phyloP scores from a whole-genome alignment of 2,888 invertebrate species.

The Idaea dimidiata region DNA sequence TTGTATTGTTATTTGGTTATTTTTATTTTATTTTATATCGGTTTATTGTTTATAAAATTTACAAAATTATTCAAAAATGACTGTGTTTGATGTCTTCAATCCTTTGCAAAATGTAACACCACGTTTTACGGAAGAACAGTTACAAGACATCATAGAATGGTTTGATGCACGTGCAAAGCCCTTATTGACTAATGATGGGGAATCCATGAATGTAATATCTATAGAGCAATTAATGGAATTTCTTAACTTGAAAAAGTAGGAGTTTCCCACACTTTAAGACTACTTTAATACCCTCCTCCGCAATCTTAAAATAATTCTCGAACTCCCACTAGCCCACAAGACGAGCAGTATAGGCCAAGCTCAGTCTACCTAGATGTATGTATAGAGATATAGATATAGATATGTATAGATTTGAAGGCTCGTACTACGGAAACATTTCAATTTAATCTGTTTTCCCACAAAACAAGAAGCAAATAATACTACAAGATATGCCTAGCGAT shows the following conservation, averaged over 20 bases:
- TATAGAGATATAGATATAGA: no score
- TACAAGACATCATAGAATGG: conserved; percentile 51
- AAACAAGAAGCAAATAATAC: no score
- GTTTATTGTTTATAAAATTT: conserved; percentile 3
- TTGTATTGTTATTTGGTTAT: not conserved
- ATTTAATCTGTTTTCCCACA: no score
- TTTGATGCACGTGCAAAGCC: conserved; percentile 58
- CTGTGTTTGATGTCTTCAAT: conserved; percentile 49
- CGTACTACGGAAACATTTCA: no score
- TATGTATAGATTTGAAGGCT: conserved; percentile 3
- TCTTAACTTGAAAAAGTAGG: conserved; percentile 61
- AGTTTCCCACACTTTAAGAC: not conserved
- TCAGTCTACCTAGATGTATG: no score
- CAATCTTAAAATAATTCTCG: not conserved
- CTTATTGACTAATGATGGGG: conserved; percentile 44
- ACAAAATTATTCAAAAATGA: conserved; percentile 33
- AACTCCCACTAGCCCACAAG: not conserved
- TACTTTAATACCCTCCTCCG: no score
- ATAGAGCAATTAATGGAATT: conserved; percentile 55
- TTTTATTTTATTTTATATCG: conserved; percentile 3
- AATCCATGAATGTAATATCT: conserved; percentile 54
- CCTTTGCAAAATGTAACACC: conserved; percentile 47
- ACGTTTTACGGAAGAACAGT: conserved; percentile 57
- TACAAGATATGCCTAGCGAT: not conserved
- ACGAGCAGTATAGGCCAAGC: no score